phyloP scores from a whole-genome alignment of 2,113 vertebrate genomes.

The Gallinago undulata region DNA sequence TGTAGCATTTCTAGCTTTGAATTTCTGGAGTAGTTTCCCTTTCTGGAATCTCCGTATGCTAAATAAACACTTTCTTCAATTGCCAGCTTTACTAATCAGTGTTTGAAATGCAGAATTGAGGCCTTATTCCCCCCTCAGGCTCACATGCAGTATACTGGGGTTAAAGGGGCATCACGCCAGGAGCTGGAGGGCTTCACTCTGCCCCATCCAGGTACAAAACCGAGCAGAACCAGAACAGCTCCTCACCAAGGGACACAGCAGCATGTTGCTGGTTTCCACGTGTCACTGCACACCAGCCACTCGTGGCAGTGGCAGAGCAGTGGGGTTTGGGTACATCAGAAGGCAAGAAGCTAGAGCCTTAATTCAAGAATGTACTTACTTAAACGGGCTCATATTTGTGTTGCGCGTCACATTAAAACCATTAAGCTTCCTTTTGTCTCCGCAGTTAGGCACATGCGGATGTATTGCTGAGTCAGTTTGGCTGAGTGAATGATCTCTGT shows the following conservation, averaged over 20 bases:
- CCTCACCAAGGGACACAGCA: not conserved
- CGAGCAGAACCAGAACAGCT: not conserved
- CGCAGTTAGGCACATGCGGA: not conserved
- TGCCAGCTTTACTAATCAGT: not conserved
- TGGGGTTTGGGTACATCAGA: not conserved
- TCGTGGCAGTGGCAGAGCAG: not conserved
- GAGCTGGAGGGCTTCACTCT: not conserved
- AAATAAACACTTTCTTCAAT: not conserved
- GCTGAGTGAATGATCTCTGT: not conserved
- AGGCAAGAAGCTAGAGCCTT: not conserved
- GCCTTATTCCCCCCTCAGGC: not conserved
- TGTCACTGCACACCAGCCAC: not conserved
- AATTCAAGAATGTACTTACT: not conserved
- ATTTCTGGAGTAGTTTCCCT: not conserved
- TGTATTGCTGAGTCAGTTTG: not conserved
- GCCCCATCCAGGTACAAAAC: not conserved
- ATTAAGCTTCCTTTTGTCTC: not conserved
- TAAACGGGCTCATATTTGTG: not conserved
- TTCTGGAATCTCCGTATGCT: not conserved
- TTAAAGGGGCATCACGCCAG: not conserved
- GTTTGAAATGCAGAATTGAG: not conserved
- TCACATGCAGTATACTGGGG: not conserved
- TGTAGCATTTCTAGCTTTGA: not conserved
- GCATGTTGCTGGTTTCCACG: accelerated
- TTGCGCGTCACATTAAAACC: not conserved